phyloP scores from a whole-genome alignment of 2,797 vertebrate species.

The Ctenosaura bakeri region DNA sequence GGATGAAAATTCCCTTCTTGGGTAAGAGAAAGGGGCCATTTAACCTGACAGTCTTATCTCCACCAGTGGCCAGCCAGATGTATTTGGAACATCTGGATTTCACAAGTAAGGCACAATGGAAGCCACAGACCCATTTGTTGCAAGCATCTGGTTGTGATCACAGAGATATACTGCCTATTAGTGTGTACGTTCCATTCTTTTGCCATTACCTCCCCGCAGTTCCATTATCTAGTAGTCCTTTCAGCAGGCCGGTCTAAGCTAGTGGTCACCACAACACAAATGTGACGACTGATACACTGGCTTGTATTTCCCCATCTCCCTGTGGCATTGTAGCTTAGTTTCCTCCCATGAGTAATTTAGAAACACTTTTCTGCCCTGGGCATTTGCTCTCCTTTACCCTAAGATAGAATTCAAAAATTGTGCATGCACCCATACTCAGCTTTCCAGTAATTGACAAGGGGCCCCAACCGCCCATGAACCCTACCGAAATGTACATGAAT shows the following conservation, averaged over 20 bases:
- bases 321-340: not conserved
- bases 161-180: not conserved
- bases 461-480: not conserved
- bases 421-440: not conserved
- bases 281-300: not conserved
- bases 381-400: not conserved
- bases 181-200: not conserved
- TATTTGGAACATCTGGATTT: not conserved
- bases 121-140: no score
- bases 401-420: not conserved
- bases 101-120: not conserved
- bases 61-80: not conserved
- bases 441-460: not conserved
- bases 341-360: not conserved
- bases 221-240: not conserved
- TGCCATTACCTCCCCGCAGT: no score
- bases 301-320: not conserved
- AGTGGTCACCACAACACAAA: not conserved
- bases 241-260: not conserved
- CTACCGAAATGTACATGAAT: not conserved
- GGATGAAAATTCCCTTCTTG: not conserved
- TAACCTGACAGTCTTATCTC: not conserved
- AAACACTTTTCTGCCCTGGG: not conserved
- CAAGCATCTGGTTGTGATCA: not conserved
- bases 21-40: not conserved